phyloP scores from a whole-genome alignment of 2,113 vertebrate species.

The Lagopus muta region DNA sequence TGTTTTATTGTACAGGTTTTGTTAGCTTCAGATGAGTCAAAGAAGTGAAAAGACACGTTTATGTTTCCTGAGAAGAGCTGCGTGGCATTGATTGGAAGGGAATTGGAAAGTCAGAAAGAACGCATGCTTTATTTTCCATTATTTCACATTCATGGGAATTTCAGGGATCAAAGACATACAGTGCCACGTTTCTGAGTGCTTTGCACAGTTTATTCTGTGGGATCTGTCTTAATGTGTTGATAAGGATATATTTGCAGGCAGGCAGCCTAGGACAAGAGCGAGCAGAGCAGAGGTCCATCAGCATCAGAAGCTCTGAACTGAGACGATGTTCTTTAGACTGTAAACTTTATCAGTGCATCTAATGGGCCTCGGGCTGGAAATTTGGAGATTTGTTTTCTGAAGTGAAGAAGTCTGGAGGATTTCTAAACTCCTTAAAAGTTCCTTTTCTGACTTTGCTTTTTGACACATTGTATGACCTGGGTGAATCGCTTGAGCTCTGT shows the following conservation, averaged over 20 bases:
- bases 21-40: not conserved
- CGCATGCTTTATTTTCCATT: not conserved
- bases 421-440: not conserved
- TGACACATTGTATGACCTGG: not conserved
- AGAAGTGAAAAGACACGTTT: not conserved
- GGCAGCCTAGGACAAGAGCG: not conserved
- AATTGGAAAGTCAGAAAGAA: not conserved
- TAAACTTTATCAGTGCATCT: not conserved
- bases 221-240: not conserved
- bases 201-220: fast-evolving
- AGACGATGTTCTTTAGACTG: too few species aligned
- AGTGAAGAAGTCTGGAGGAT: not conserved
- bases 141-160: not conserved
- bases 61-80: not conserved
- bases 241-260: not conserved
- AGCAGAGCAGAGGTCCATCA: not conserved
- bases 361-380: not conserved
- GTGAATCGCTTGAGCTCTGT: not conserved
- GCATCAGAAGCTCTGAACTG: not conserved
- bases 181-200: not conserved
- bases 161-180: not conserved
- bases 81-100: not conserved
- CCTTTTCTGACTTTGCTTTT: not conserved
- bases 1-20: not conserved
- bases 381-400: not conserved